Base-by-base conservation (phyloP, 2,113 vertebrate species). In the Felis chaus region DNA sequence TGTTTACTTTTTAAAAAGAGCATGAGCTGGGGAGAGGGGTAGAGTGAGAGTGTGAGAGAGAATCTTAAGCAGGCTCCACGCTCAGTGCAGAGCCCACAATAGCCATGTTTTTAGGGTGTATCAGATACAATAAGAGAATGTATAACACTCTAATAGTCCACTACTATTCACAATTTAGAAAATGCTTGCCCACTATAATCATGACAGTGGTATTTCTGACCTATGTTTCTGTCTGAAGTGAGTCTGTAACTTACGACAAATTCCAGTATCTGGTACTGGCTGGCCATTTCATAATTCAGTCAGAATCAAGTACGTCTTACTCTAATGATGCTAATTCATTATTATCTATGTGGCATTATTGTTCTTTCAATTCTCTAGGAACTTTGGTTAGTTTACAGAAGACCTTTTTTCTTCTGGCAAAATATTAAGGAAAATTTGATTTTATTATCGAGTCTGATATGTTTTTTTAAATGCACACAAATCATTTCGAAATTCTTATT, bases 341-440 rank as follows among this genome's bases (percentile, higher is more conserved):
- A 65, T 65, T 69, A 39, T 83, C 92, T 71, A 27, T 68, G 31
- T 82, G 53, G 1, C n/a, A 73, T 29, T n/a, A 61, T 36, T 65
- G 1, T 55, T 81, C 19, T 89, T 88, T 36, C 3, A 12, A 36
- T 95, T 89, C n/a, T 78, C 85, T 74, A 71, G 25, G 5, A 87
- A 96, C 10, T 1, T 83, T 96, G 19, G 7, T 33, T 94, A 39
- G 10, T 78, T 86, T 85, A 81, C 53, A 81, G 66, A 92, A 69
- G 90, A 69, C 10, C 0, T 3, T 55, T 73, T 89, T 87, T 73
- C 53, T 89, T 80, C 4, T 11, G 84, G 53, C 21, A 87, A 92
- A 94, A 69, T 86, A 89, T 93, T 85, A 61, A 94, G 41, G 25
- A 88, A 81, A 95, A 91, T 33, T 48, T 48, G 3, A 80, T 96